Percentiles rank a stretch among this genome's conserved stretches.
Evolutionary conservation across 2,797 vertebrate species (phyloP).

Genomic region (Anniella stebbinsi): DNA sequence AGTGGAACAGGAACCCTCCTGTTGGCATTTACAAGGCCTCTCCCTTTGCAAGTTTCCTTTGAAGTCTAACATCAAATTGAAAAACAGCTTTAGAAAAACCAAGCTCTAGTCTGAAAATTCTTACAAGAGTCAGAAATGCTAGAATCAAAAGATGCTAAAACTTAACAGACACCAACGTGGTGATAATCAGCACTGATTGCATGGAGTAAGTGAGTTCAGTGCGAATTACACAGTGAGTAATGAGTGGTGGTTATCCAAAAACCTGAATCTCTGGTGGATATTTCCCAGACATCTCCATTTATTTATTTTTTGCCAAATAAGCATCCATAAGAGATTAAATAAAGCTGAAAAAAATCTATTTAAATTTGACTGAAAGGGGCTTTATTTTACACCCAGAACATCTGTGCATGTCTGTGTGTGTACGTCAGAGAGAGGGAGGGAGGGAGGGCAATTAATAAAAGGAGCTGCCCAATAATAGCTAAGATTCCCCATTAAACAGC

Average conservation of each 20-base stretch:
- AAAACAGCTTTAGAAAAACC: neutral
- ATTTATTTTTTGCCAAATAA: neutral
- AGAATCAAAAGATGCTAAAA: neutral
- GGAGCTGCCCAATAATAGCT: neutral
- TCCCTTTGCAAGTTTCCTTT: slow-evolving; percentile 11
- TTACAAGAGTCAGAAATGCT: neutral
- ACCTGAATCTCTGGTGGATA: neutral
- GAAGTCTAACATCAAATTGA: neutral
- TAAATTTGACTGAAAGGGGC: neutral
- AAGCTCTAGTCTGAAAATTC: neutral
- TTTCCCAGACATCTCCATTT: slow-evolving; percentile 11
- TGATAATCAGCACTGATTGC: neutral
- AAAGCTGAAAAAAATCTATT: neutral
- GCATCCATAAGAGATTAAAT: slow-evolving; percentile 1
- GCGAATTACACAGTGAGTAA: neutral
- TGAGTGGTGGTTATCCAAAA: neutral
- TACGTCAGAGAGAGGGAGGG: neutral
- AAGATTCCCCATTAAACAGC: neutral
- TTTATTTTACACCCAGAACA: neutral
- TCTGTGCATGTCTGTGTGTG: neutral
- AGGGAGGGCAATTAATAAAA: neutral
- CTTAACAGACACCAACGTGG: neutral
- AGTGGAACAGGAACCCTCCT: neutral
- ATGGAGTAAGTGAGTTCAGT: neutral
- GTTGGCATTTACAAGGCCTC: slow-evolving; percentile 5